Conservation (phyloP, 1,140 invertebrate genomes). For the Chironomus striatipennis region DNA sequence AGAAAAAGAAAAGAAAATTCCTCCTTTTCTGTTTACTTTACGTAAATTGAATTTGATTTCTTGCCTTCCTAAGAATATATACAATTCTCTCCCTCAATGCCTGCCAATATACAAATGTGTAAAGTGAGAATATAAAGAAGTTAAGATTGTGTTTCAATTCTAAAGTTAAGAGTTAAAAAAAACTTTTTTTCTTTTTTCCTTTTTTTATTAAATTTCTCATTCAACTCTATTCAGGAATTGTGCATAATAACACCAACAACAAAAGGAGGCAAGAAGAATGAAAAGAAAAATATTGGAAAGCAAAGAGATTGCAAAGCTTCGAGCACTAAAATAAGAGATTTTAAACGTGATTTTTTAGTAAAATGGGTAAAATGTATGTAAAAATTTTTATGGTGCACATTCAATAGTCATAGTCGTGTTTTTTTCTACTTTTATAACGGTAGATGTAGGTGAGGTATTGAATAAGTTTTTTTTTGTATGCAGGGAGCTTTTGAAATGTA, state of each 20-base stretch:
- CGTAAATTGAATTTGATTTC: constrained; percentile 23
- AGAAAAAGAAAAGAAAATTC: not conserved
- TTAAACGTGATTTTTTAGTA: too few species aligned
- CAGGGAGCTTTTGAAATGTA: too few species aligned
- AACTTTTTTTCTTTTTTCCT: not conserved
- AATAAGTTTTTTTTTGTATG: too few species aligned
- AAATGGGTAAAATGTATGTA: too few species aligned
- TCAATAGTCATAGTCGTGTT: too few species aligned
- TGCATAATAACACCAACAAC: not conserved
- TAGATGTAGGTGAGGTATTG: too few species aligned
- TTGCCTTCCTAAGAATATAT: not conserved
- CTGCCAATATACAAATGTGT: not conserved
- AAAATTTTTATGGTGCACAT: too few species aligned
- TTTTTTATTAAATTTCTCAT: constrained; percentile 2
- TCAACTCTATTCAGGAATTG: not conserved
- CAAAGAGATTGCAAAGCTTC: not conserved
- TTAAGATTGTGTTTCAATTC: constrained; percentile 1
- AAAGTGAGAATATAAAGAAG: not conserved
- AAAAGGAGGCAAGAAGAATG: not conserved
- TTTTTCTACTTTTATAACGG: too few species aligned
- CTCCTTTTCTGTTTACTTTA: not conserved
- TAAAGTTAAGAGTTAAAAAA: not conserved
- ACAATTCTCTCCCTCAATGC: not conserved
- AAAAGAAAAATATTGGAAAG: constrained; percentile 1
- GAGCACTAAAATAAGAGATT: not conserved